Percentiles rank a stretch among this genome's conserved stretches.
Conservation (phyloP, 2,797 vertebrate genomes). For the Hippoglossus hippoglossus region DNA sequence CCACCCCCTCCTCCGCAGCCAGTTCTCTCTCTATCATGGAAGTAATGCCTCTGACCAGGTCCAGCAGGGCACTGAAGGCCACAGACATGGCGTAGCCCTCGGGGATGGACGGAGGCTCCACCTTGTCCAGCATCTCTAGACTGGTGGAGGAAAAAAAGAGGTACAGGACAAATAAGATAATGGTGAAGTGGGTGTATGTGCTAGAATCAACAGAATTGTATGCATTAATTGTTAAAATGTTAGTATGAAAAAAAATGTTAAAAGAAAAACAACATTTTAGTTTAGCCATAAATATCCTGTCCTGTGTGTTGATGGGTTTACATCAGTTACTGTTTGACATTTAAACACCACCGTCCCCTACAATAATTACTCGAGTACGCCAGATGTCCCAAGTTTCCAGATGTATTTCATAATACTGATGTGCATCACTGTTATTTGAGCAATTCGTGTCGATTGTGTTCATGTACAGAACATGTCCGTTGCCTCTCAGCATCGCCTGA, state of each 20-base stretch:
- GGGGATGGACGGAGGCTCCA: slow-evolving; percentile 97
- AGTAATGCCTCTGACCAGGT: slow-evolving; percentile 97
- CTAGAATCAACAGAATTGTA: background rate
- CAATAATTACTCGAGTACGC: background rate
- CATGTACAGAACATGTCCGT: background rate
- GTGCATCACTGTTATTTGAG: background rate
- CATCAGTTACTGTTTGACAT: background rate
- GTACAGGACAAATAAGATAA: background rate
- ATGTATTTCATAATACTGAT: background rate
- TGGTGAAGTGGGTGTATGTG: background rate
- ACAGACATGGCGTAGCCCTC: slow-evolving; percentile 99
- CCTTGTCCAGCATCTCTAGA: slow-evolving; percentile 98
- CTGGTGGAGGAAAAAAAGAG: slow-evolving; percentile 72
- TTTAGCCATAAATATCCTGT: background rate
- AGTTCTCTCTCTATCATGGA: slow-evolving; percentile 96
- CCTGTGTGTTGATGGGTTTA: background rate
- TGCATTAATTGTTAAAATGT: background rate
- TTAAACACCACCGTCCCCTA: background rate
- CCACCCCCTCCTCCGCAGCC: slow-evolving; percentile 76
- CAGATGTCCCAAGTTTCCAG: background rate
- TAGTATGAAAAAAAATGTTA: background rate
- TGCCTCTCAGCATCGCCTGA: background rate
- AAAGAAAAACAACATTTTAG: background rate
- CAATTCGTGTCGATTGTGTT: background rate
- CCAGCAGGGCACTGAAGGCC: slow-evolving; percentile 97